These are phyloP conservation scores for Ceryle rudis DNA, from an alignment of 2,797 vertebrate genomes.

Conservation along the genomic window DNA sequence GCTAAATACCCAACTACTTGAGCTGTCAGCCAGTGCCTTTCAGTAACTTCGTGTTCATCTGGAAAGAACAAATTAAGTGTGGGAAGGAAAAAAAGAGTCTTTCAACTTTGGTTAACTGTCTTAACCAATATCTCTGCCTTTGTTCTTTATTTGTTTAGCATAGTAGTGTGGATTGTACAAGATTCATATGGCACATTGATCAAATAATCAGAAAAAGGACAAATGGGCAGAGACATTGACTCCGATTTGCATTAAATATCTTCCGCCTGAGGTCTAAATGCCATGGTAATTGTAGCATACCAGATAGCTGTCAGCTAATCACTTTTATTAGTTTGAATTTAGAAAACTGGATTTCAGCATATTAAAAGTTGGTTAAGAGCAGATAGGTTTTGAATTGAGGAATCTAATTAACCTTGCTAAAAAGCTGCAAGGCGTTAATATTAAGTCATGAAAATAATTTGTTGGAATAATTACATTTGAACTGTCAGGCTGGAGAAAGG, in stretches of 20 bases:
- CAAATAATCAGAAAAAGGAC: slow-evolving; percentile 61
- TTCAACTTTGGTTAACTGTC: slow-evolving; percentile 23
- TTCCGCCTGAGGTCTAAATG: slow-evolving; percentile 69
- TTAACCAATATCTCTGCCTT: slow-evolving; percentile 37
- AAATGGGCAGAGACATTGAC: slow-evolving; percentile 64
- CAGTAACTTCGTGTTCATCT: not conserved
- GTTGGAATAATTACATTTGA: slow-evolving; percentile 75
- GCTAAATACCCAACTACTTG: slow-evolving; percentile 9
- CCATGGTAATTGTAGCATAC: slow-evolving; percentile 70
- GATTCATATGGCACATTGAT: slow-evolving; percentile 58
- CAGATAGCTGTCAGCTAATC: slow-evolving; percentile 76
- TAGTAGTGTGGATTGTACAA: not conserved
- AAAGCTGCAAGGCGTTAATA: slow-evolving; percentile 74
- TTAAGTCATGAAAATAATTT: slow-evolving; percentile 79
- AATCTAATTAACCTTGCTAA: slow-evolving; percentile 79
- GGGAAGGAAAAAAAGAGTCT: not conserved
- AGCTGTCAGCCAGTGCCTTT: slow-evolving; percentile 31
- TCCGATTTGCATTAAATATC: slow-evolving; percentile 72
- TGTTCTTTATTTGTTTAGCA: slow-evolving; percentile 57
- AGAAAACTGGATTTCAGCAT: slow-evolving; percentile 72
- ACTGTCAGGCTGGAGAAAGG: slow-evolving; percentile 69
- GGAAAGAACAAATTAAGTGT: slow-evolving; percentile 47
- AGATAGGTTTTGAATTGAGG: slow-evolving; percentile 76
- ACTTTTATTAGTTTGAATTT: slow-evolving; percentile 79
- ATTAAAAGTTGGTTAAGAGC: slow-evolving; percentile 76